A percentile compares a stretch with the other conserved stretches of the same genome.
Conservation (phyloP, 2,797 vertebrate species). For the Tympanoctomys barrerae region DNA sequence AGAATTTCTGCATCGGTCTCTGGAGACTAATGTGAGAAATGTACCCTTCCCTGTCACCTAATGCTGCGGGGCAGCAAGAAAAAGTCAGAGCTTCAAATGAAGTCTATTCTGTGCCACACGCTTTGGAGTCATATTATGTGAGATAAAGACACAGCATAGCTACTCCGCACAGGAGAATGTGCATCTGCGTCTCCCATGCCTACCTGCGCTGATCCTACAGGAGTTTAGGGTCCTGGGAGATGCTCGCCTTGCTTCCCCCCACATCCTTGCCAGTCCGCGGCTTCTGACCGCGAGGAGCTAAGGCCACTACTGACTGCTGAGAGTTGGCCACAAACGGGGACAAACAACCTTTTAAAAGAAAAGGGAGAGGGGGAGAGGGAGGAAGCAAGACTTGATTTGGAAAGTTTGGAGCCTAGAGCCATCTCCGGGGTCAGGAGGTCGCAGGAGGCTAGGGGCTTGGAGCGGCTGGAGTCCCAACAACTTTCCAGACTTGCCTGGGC, state of each 20-base stretch:
- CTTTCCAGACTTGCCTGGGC: not conserved
- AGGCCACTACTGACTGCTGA: not conserved
- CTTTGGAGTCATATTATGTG: not conserved
- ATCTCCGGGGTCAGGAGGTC: conserved; percentile 41
- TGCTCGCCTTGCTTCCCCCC: not conserved
- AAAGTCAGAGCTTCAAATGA: not conserved
- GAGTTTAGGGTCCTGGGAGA: not conserved
- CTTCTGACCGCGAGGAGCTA: not conserved
- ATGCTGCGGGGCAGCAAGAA: not conserved
- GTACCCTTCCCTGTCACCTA: not conserved
- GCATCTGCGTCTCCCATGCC: not conserved
- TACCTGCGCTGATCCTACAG: not conserved
- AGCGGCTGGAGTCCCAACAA: not conserved
- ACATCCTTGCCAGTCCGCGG: not conserved
- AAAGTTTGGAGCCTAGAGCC: not conserved
- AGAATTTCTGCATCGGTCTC: not conserved
- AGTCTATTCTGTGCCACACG: not conserved
- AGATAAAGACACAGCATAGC: not conserved
- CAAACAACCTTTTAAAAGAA: conserved; percentile 16
- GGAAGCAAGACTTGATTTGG: not conserved
- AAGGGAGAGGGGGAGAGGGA: not conserved
- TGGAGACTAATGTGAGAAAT: not conserved
- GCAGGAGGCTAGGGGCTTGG: not conserved
- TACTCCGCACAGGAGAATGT: not conserved
- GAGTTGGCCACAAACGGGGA: not conserved